These are phyloP conservation scores for Vipera ursinii DNA, from an alignment of 2,797 vertebrate genomes.

Conservation along the genomic window DNA sequence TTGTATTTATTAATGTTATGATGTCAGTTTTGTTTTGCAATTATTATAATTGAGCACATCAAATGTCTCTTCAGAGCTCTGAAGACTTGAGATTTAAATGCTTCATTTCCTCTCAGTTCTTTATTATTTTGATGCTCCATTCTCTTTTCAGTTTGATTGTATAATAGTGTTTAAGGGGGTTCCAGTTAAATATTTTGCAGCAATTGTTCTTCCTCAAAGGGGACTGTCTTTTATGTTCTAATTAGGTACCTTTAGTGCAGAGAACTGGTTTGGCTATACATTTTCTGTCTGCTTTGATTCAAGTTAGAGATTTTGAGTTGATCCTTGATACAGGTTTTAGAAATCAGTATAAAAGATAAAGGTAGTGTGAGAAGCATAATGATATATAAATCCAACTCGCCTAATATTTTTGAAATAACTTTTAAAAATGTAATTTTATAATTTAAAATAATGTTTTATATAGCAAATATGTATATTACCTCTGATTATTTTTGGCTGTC, in stretches of 20 bases:
- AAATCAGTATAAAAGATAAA: not conserved
- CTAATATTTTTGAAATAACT: not conserved
- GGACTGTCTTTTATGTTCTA: not conserved
- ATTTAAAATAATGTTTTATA: not conserved
- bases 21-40: not conserved
- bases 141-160: not conserved
- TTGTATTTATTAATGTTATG: not conserved
- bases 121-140: not conserved
- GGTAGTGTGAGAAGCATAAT: not conserved
- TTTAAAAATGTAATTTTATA: not conserved
- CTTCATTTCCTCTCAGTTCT: not conserved
- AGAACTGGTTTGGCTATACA: not conserved
- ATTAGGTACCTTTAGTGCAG: not conserved
- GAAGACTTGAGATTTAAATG: not conserved
- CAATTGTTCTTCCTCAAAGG: not conserved
- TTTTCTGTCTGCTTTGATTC: not conserved
- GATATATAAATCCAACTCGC: accelerated
- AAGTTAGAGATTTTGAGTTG: not conserved
- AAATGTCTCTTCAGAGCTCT: not conserved
- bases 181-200: not conserved
- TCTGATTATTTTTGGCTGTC: not conserved
- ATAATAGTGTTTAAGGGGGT: not conserved
- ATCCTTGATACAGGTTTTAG: not conserved
- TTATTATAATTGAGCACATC: not conserved
- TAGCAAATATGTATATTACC: not conserved